These are phyloP conservation scores for Epicampocera succincta DNA, from an alignment of 2,888 invertebrate genomes.

Conservation along the genomic window DNA sequence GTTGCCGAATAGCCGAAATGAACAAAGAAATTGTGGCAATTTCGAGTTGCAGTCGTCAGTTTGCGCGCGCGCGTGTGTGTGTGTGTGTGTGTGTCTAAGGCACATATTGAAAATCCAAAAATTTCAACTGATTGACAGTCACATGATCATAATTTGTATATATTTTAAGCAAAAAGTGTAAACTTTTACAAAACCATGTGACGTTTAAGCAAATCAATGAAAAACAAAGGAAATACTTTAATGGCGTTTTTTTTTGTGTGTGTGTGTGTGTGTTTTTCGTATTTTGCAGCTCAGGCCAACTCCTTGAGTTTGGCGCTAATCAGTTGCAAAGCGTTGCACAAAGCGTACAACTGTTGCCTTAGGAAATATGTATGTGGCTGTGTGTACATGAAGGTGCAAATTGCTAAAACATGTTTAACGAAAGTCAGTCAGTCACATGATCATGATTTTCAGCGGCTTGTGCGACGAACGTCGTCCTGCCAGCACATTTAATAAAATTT, in stretches of 20 bases:
- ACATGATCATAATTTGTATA: conserved; percentile 54
- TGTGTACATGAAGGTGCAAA: not conserved
- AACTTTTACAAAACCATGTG: conserved; percentile 9
- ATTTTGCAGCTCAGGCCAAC: not conserved
- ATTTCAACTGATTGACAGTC: conserved; percentile 29
- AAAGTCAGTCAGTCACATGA: conserved; percentile 4
- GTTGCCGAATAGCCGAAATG: too few species aligned
- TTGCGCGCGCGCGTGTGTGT: not conserved
- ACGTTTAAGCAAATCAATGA: not conserved
- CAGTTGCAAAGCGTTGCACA: too few species aligned
- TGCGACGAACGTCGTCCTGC: not conserved
- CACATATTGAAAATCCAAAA: conserved; percentile 8
- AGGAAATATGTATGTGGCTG: too few species aligned
- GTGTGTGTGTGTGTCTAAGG: not conserved
- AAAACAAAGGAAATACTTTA: conserved; percentile 38
- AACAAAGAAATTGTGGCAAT: conserved; percentile 8
- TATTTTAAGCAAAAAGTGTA: conserved; percentile 12
- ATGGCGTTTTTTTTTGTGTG: not conserved
- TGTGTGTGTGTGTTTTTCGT: too few species aligned
- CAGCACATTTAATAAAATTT: conserved; percentile 5
- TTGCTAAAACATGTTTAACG: not conserved
- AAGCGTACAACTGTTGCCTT: too few species aligned
- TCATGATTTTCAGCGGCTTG: conserved; percentile 1
- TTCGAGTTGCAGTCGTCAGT: not conserved
- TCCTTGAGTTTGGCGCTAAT: not conserved